Evolutionary conservation across 2,888 invertebrate genomes (phyloP), one percentile per base, ranked within the genome.

Genomic region (Drosophila hamatofila): DNA sequence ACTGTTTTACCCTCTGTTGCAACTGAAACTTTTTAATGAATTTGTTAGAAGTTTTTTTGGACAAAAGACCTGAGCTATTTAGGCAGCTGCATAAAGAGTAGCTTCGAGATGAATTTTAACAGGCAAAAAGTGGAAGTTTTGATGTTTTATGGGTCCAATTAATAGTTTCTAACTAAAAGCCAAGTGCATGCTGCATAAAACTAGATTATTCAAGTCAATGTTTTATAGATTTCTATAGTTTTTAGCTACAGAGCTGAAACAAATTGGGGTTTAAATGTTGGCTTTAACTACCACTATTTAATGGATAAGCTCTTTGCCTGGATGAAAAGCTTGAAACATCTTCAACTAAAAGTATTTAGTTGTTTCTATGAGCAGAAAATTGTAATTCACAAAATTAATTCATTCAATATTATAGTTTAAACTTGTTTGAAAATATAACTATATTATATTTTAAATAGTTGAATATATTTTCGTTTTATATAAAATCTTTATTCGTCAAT

Each of bases 11-110:
- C 25, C 21, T 16, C 23, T 62, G 8, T 44, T 44, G 9, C 30
- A 33, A 2, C 37, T 2, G 0, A 60, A 63, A 64, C 51, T 37
- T 33, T 64, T n/a, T 48, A 30, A 63, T 33, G 16, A 48, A 23
- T 39, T 39, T 48, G 27, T 9, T 14, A 12, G 16, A 44, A 51
- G 9, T 44, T 64, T 65, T 51, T 9, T 6, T 1, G 27, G 2
- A 46, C 44, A 39, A 23, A 14, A 37, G 46, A 33, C 37, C 35
- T 14, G 18, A 18, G 42, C 21, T 42, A 14, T 55, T 41, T 30
- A 7, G 12, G n/a, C 41, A 55, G 3, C 30, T 11, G 42, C 30
- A 56, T 56, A 12, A 23, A 18, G 16, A 18, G 16, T 11, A 42
- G 30, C 21, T 11, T n/a, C 21, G 30, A 42, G 25, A 23, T 16